These are phyloP conservation scores for Sycophila texana DNA, from an alignment of 2,888 invertebrate species.

Conservation along the genomic window DNA sequence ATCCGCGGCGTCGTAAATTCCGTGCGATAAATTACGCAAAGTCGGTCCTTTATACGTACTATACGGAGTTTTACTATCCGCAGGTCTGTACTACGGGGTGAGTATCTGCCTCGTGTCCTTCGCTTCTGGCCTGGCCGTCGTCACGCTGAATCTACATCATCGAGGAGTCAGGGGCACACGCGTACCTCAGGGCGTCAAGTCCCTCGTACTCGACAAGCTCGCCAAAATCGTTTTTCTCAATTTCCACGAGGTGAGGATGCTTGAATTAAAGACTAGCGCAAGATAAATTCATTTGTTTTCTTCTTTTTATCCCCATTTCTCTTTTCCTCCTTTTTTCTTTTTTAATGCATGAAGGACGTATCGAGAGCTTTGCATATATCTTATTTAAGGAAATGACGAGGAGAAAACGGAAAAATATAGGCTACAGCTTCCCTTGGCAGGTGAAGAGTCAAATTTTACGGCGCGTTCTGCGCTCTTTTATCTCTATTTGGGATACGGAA, in stretches of 20 bases:
- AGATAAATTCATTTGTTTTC: not conserved
- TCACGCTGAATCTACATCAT: conserved; percentile 91
- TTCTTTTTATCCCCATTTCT: too few relatives aligned
- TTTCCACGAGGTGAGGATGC: conserved; percentile 77
- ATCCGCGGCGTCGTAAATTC: not conserved
- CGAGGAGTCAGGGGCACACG: conserved; percentile 88
- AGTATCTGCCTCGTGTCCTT: conserved; percentile 89
- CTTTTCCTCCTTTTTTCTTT: not conserved
- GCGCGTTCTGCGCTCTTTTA: too few relatives aligned
- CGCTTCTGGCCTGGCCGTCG: conserved; percentile 88
- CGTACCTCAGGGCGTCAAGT: conserved; percentile 84
- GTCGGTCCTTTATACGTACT: not conserved
- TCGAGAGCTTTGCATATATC: not conserved
- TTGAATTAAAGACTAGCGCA: too few relatives aligned
- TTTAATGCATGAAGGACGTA: too few relatives aligned
- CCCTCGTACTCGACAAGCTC: conserved; percentile 84
- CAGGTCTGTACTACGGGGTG: conserved; percentile 89
- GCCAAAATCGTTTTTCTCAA: conserved; percentile 85
- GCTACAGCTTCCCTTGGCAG: not conserved
- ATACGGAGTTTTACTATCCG: not conserved
- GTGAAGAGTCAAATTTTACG: not conserved
- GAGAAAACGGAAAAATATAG: not conserved
- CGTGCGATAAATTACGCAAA: conserved; percentile 6
- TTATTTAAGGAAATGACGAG: not conserved
- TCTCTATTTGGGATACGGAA: not conserved